Conservation (phyloP, 1,140 invertebrate species). For the Spodoptera litura region DNA sequence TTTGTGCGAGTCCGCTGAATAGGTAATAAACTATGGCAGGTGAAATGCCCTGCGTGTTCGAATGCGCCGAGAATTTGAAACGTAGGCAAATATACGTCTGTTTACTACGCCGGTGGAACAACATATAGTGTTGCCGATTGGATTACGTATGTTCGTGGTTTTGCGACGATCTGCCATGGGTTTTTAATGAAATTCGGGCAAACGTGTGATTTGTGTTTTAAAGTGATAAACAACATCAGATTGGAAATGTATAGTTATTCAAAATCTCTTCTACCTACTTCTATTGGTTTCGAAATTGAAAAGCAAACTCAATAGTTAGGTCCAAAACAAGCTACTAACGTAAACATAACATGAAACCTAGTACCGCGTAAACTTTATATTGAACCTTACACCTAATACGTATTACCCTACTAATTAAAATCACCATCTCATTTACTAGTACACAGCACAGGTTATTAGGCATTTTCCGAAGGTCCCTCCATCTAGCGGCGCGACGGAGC, state of each 20-base stretch:
- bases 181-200: constrained; percentile 2
- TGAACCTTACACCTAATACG: background rate
- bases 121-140: constrained; percentile 40
- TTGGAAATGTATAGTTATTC: too few species aligned
- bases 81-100: constrained; percentile 70
- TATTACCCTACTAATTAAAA: constrained; percentile 41
- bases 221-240: background rate
- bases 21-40: constrained; percentile 84
- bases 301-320: too few species aligned
- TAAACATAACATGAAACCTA: background rate
- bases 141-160: constrained; percentile 28
- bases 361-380: background rate
- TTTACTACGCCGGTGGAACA: constrained; percentile 49
- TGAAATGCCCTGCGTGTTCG: constrained; percentile 75
- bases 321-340: too few species aligned
- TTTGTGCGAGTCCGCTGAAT: constrained; percentile 85
- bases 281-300: too few species aligned
- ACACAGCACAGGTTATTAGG: constrained; percentile 19
- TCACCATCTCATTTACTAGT: constrained; percentile 29
- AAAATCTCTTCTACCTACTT: too few species aligned
- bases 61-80: constrained; percentile 77
- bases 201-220: background rate
- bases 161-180: constrained; percentile 8
- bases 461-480: constrained; percentile 67
- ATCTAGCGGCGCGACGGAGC: constrained; percentile 73